Evolutionary conservation across 2,113 vertebrate species (phyloP).

Genomic region (Antechinus stuartii): DNA sequence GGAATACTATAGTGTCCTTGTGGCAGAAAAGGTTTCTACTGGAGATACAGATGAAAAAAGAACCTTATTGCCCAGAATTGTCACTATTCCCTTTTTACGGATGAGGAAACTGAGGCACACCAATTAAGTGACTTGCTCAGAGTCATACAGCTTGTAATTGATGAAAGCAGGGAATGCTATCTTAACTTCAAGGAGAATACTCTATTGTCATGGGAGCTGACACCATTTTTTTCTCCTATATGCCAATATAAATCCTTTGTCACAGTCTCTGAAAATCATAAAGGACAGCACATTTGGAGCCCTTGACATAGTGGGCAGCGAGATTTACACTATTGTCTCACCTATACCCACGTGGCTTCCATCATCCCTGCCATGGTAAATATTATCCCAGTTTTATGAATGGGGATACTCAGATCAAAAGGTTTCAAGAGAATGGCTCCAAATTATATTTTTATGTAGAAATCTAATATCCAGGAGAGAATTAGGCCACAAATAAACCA

Average conservation of each 20-base stretch:
- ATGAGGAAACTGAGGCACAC: not conserved
- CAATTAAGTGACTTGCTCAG: not conserved
- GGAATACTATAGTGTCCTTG: not conserved
- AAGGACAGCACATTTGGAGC: constrained; percentile 67
- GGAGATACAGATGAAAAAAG: not conserved
- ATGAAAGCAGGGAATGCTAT: not conserved
- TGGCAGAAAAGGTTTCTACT: not conserved
- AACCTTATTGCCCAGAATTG: not conserved
- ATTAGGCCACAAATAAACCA: not conserved
- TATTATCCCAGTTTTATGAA: not conserved
- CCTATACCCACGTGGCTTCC: not conserved
- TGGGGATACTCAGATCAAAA: not conserved
- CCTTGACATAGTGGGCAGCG: constrained; percentile 59
- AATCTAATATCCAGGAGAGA: not conserved
- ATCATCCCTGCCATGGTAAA: not conserved
- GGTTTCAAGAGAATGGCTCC: not conserved
- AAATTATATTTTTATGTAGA: not conserved
- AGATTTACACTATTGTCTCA: constrained; percentile 80
- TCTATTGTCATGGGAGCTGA: not conserved
- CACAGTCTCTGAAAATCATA: constrained; percentile 74
- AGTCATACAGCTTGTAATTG: not conserved
- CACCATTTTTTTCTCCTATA: not conserved
- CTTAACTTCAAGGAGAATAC: not conserved
- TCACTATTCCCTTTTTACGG: not conserved
- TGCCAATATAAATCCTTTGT: not conserved